Evolutionary conservation across 1,140 invertebrate genomes (phyloP), one percentile per base, ranked within the genome.

Genomic region (Holotrichia oblita): DNA sequence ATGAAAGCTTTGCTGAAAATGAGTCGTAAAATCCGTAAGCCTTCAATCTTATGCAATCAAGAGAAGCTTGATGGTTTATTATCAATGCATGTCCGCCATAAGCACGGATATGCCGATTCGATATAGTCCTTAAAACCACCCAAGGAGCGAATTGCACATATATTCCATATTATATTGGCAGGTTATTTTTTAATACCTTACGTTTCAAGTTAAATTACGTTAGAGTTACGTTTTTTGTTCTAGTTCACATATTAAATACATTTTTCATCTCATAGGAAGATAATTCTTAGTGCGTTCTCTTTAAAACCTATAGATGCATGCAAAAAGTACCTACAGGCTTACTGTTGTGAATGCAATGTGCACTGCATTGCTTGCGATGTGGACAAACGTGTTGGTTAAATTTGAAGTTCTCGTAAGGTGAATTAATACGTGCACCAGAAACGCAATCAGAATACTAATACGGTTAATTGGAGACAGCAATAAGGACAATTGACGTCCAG

Each of bases 371-470:
- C 27, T 34, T 34, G 27, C 27, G 27, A 34, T 34, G 27, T 34
- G 27, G 27, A 3, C 22, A 69, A 69, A 22, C 61, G 61, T 34
- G 27, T 20, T 34, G 61, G 27, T 69, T 69, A 69, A 27, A 8
- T 69, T 69, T 34, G 20, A 69, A 24, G 61, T 7, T 17, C 48
- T 3, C 8, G 22, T 20, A 22, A 34, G 8, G 61, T 7, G 61
- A 69, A 69, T 69, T 69, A 69, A 69, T 69, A 69, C 61, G 27
- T 20, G 61, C 27, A 10, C 34, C 7, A 22, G 24, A 14, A 4
- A 78, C 69, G 27, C 73, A 77, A 72, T 44, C 77, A 14, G 79
- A 80, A 80, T 80, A 80, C 79, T 80, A 80, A 80, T 80, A 76
- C 74, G 42, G 61, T 73, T 80, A 80, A 80, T 80, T 80, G 79